Evolutionary conservation across 2,797 vertebrate genomes (phyloP), one percentile per base, ranked within the genome.

Genomic region (Tauraco hartlaubi): DNA sequence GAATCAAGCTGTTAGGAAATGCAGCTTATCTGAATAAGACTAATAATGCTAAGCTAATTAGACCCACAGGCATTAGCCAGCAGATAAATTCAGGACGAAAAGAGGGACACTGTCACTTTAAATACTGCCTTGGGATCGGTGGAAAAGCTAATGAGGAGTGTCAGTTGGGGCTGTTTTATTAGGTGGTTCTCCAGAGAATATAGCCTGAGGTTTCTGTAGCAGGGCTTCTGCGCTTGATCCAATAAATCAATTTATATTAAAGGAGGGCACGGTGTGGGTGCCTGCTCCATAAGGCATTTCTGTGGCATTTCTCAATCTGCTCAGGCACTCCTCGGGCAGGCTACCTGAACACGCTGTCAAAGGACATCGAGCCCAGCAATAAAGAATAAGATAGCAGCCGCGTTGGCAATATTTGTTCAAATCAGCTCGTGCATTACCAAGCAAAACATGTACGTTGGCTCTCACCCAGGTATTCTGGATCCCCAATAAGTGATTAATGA

Each of bases 231-330:
- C 21, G 74, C 94, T 97, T 95, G 96, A 97, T 96, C 97, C 97
- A 97, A 96, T 98, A 97, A 98, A 98, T 98, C 97, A 98, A 96
- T 98, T 97, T 97, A 95, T 97, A 98, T 97, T 96, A 98, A 97
- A 97, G 85, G 68, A n/a, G 73, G 94, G 90, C 14, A 9, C 82
- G 63, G 73, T 8, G 59, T 77, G 33, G 92, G 94, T n/a, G n/a
- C 59, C 89, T 90, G 92, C 94, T 94, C 86, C 93, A 92, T 96
- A 94, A 97, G 97, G 91, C 81, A 92, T 85, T 95, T 97, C 76
- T 74, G 87, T 88, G 91, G 90, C 85, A 41, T 91, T 97, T 97
- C 97, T 97, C 97, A 96, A 94, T 96, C 97, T 96, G 94, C 84
- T 88, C 90, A 83, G 72, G 85, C 91, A 59, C 86, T 90, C 86